Percentiles rank a stretch among this genome's conserved stretches.
phyloP scores from a whole-genome alignment of 2,888 invertebrate genomes.

The Acronicta leporina region DNA sequence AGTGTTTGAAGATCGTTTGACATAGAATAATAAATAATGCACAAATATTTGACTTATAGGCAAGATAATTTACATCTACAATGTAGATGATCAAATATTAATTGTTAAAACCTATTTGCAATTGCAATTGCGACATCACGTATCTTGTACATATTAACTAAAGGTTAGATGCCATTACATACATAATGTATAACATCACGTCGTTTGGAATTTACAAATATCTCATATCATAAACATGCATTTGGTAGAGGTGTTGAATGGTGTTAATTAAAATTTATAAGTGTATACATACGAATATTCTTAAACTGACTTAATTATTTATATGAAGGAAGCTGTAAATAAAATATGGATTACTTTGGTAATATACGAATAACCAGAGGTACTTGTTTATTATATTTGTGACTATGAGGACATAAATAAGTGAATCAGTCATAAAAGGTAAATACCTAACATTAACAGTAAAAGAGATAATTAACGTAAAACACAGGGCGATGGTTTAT shows the following conservation, averaged over 20 bases:
- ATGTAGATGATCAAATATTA: too few relatives aligned
- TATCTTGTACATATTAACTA: slow-evolving; percentile 1
- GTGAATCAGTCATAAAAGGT: slow-evolving; percentile 35
- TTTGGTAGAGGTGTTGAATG: slow-evolving; percentile 38
- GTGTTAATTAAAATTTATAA: slow-evolving; percentile 47
- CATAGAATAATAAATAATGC: neutral
- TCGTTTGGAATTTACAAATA: slow-evolving; percentile 19
- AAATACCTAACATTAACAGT: slow-evolving; percentile 59
- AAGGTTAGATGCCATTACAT: slow-evolving; percentile 25
- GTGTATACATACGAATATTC: slow-evolving; percentile 18
- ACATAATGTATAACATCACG: too few relatives aligned
- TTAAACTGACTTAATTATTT: slow-evolving; percentile 31
- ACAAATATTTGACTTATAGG: too few relatives aligned
- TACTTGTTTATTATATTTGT: slow-evolving; percentile 12
- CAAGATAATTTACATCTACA: too few relatives aligned
- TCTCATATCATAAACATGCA: slow-evolving; percentile 36
- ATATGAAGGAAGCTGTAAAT: slow-evolving; percentile 26
- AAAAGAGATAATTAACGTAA: slow-evolving; percentile 61
- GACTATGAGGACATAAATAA: slow-evolving; percentile 6
- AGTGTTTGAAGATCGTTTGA: slow-evolving; percentile 7
- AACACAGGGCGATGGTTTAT: slow-evolving; percentile 59
- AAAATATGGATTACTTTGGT: slow-evolving; percentile 21
- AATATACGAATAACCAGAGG: slow-evolving; percentile 7
- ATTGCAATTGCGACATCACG: slow-evolving; percentile 23
- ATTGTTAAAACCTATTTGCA: slow-evolving; percentile 3